phyloP scores from a whole-genome alignment of 2,797 vertebrate genomes.

The Myotis pilosus region DNA sequence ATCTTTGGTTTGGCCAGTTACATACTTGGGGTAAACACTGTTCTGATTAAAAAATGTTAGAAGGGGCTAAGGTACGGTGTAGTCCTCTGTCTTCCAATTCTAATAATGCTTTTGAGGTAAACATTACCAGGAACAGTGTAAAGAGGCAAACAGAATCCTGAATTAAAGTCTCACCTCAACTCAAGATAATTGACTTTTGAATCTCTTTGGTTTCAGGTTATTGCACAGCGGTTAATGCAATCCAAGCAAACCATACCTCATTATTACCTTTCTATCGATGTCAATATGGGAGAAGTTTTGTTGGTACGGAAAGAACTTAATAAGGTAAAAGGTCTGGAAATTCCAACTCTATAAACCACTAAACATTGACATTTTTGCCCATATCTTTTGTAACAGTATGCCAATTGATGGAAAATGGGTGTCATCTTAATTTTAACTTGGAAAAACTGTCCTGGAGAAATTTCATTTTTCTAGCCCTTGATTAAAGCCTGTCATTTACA shows the following conservation, averaged over 20 bases:
- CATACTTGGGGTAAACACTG: not conserved
- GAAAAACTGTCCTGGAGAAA: not conserved
- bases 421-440: conserved; percentile 25
- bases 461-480: conserved; percentile 38
- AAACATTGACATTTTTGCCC: not conserved
- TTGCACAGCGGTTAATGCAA: conserved; percentile 96
- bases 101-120: not conserved
- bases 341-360: not conserved
- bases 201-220: conserved; percentile 87
- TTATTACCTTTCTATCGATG: conserved; percentile 96
- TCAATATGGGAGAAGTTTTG: conserved; percentile 95
- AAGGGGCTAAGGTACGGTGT: not conserved
- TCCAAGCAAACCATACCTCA: conserved; percentile 99
- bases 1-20: conserved; percentile 28
- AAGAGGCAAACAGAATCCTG: not conserved
- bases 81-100: not conserved
- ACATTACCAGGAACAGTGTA: not conserved
- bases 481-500: not conserved
- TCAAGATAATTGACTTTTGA: conserved; percentile 8
- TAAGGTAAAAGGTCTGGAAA: conserved; percentile 84
- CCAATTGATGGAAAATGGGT: not conserved
- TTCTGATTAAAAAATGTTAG: not conserved
- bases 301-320: conserved; percentile 95
- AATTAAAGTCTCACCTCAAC: not conserved
- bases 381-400: not conserved